Conservation (phyloP, 30 jellyfish, hydroid and myxozoan species). For the Chrysaora quinquecirrha region DNA sequence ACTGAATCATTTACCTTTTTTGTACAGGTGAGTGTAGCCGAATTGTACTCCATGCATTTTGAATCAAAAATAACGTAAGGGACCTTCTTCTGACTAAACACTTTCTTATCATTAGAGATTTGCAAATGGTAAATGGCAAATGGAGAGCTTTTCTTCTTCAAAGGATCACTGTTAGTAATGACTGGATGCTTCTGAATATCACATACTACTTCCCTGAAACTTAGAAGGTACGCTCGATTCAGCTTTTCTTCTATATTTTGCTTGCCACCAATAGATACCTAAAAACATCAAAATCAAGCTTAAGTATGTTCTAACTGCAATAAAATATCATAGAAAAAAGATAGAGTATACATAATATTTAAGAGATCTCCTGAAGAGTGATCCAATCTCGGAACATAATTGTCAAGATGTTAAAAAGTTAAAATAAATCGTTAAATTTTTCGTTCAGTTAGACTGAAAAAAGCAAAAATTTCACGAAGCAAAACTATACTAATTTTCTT, state of each 20-base stretch:
- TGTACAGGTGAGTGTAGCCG: not conserved
- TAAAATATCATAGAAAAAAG: not conserved
- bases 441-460: not conserved
- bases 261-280: not conserved
- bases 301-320: not conserved
- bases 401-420: too few relatives aligned
- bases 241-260: not conserved
- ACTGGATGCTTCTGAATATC: constrained; percentile 42
- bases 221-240: not conserved
- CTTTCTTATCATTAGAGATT: constrained; percentile 1
- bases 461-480: not conserved
- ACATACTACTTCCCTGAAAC: constrained; percentile 20
- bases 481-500: too few relatives aligned
- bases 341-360: too few relatives aligned
- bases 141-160: not conserved
- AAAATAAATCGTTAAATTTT: too few relatives aligned
- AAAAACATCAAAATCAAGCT: not conserved
- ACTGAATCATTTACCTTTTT: constrained; percentile 14
- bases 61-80: constrained; percentile 18
- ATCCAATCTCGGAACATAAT: too few relatives aligned
- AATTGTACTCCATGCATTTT: constrained; percentile 48
- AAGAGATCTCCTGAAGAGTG: not conserved
- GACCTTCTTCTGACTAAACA: not conserved
- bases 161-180: constrained; percentile 33
- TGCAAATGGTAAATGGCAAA: constrained; percentile 1